A percentile compares a stretch with the other conserved stretches of the same genome.
These are phyloP conservation scores for Penaeus chinensis DNA, from an alignment of 1,140 invertebrate species.

Conservation along the genomic window DNA sequence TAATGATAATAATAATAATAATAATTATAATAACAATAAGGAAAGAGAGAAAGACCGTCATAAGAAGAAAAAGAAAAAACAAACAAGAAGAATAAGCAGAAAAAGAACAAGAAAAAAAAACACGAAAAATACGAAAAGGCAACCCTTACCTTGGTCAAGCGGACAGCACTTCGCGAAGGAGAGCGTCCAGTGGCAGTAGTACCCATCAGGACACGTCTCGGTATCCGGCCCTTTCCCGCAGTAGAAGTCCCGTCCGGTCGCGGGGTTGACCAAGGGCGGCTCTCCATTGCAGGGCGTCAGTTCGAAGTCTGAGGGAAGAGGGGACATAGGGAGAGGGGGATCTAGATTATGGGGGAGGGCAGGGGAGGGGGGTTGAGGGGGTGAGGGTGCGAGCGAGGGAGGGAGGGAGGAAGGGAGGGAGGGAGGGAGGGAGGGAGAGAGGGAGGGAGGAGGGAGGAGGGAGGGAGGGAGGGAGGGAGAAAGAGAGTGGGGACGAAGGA, in stretches of 20 bases:
- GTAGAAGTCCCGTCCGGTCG: conserved; percentile 81
- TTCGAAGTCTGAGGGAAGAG: conserved; percentile 77
- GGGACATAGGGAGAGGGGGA: conserved; percentile 1
- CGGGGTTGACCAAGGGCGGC: conserved; percentile 78
- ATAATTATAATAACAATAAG: no score
- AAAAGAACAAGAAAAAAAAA: background rate
- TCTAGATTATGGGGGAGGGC: background rate
- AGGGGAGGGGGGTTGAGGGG: background rate
- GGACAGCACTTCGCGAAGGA: conserved; percentile 83
- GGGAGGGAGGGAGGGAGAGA: no score
- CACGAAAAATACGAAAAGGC: conserved; percentile 26
- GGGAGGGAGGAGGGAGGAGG: background rate
- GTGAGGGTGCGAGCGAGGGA: background rate
- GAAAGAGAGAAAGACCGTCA: no score
- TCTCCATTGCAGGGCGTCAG: conserved; percentile 88
- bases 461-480: background rate
- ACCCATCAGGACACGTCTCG: conserved; percentile 83
- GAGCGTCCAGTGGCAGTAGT: conserved; percentile 85
- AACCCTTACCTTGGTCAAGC: conserved; percentile 62
- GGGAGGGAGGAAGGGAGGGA: background rate
- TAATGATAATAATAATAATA: no score
- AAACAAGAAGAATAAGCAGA: no score
- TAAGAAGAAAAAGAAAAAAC: no score
- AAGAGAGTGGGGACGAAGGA: background rate
- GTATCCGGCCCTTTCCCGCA: conserved; percentile 84